Evolutionary conservation across 2,797 vertebrate genomes (phyloP), one percentile per base, ranked within the genome.

Genomic region (Florisuga fusca): DNA sequence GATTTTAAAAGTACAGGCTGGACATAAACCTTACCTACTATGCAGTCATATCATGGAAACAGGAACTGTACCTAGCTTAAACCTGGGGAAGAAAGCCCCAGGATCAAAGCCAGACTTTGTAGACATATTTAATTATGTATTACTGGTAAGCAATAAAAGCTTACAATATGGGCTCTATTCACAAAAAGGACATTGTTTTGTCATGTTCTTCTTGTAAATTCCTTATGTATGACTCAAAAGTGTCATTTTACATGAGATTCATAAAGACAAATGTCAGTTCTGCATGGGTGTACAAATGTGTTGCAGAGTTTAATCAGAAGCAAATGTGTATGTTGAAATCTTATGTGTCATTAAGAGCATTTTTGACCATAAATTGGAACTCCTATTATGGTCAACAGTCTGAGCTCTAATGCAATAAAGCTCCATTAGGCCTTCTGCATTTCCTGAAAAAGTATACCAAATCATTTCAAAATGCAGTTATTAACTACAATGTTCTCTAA

Each of bases 191-290:
- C 96, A 90, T 96, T 97, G 96, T 97, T 97, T 97, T 96, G 95
- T 96, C 95, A 97, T 96, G 94, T 94, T 97, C 94, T 96, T 96
- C 96, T 97, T 93, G 96, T 97, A 97, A 97, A 97, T 97, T 97
- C 96, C 93, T 96, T 96, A 45, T 31, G 93, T 91, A 92, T 97
- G 96, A 97, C 94, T 97, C 96, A 95, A 94, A 93, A 93, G 96
- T 97, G 96, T 96, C 96, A 97, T 95, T 97, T 97, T 97, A 96
- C 94, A 96, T 93, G 85, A 91, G 93, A 95, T 97, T 96, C 92
- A 92, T 97, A 95, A 95, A 96, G 95, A 94, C 94, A 96, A 97
- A 96, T 95, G 92, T 97, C 96, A 96, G 95, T 93, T 93, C 89
- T 95, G 75, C 86, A 94, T 89, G 94, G 86, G 90, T 94, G 78